Evolutionary conservation across 30 jellyfish, hydroid and myxozoan species (phyloP).

Genomic region (Morbakka virulenta): DNA sequence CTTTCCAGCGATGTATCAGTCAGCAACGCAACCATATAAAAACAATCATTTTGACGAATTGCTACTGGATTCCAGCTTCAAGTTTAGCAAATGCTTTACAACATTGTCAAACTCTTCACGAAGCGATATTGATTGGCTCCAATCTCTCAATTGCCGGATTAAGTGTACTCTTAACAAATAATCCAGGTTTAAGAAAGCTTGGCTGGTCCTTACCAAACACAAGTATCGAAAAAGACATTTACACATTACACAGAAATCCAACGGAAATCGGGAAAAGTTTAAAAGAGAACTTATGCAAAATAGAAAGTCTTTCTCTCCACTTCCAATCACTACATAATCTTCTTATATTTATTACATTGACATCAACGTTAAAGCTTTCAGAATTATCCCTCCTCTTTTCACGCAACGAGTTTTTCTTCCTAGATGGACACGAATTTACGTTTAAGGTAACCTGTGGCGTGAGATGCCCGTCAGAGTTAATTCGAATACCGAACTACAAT

Average conservation of each 20-base stretch:
- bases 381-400: conserved; percentile 68
- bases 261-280: conserved; percentile 33
- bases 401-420: conserved; percentile 24
- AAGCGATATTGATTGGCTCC: conserved; percentile 73
- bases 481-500: conserved; percentile 40
- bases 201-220: conserved; percentile 82
- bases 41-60: conserved; percentile 50
- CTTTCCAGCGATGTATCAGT: conserved; percentile 25
- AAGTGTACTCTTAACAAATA: conserved; percentile 33
- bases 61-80: conserved; percentile 84
- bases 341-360: conserved; percentile 58
- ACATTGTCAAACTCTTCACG: conserved; percentile 62
- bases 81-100: conserved; percentile 40
- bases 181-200: conserved; percentile 43
- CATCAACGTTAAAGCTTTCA: conserved; percentile 33
- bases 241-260: conserved; percentile 19
- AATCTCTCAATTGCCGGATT: conserved; percentile 35
- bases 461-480: conserved; percentile 45
- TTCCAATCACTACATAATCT: conserved; percentile 40
- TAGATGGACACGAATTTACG: neutral
- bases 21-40: conserved; percentile 35
- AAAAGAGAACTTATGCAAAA: conserved; percentile 19
- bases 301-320: conserved; percentile 66
- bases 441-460: conserved; percentile 34
- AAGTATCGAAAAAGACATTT: conserved; percentile 2